A percentile compares a stretch with the other conserved stretches of the same genome.
These are phyloP conservation scores for Andricus curvator DNA, from an alignment of 2,888 invertebrate species.

Conservation along the genomic window DNA sequence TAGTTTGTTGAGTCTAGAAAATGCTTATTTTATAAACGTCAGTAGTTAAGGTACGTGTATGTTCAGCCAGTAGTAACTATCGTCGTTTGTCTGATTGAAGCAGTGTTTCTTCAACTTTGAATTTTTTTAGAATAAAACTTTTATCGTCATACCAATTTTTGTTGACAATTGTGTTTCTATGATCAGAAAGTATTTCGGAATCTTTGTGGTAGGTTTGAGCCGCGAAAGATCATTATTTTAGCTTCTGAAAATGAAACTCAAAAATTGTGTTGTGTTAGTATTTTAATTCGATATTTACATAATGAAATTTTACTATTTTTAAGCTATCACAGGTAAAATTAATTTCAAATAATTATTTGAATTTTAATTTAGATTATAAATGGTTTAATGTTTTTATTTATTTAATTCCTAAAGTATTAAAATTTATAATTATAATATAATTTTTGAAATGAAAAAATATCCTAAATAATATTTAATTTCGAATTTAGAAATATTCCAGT, in stretches of 20 bases:
- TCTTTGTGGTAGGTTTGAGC: background rate
- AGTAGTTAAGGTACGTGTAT: constrained; percentile 23
- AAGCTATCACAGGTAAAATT: too few species aligned
- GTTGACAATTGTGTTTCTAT: constrained; percentile 38
- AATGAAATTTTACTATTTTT: too few species aligned
- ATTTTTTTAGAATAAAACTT: background rate
- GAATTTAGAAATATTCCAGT: too few species aligned
- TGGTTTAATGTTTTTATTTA: too few species aligned
- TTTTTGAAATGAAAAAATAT: too few species aligned
- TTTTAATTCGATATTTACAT: too few species aligned
- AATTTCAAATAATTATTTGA: too few species aligned
- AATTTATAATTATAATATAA: too few species aligned
- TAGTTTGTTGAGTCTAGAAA: background rate
- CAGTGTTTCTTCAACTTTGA: background rate
- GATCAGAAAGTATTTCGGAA: constrained; percentile 5
- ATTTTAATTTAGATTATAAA: too few species aligned
- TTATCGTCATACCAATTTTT: background rate
- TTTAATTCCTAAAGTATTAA: too few species aligned
- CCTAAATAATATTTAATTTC: too few species aligned
- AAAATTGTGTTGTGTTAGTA: background rate
- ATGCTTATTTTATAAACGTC: background rate
- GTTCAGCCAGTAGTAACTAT: background rate
- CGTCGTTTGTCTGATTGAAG: constrained; percentile 7
- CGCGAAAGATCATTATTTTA: background rate
- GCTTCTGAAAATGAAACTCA: background rate